phyloP scores from a whole-genome alignment of 35 echinoderm and acorn worm species.

The Nesometra sesokonis region DNA sequence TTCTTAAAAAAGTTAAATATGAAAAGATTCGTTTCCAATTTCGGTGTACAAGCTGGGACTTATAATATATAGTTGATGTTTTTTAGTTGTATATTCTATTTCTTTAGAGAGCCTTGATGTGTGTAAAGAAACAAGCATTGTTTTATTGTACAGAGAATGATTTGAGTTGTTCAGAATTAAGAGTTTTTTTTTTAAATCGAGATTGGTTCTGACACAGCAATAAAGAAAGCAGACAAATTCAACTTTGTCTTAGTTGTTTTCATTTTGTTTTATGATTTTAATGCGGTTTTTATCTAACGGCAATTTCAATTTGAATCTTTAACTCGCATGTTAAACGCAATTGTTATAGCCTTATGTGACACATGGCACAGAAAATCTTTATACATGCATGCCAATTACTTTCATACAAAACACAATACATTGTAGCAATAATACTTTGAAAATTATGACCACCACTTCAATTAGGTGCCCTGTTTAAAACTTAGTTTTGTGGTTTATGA shows the following conservation, averaged over 20 bases:
- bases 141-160: not conserved
- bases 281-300: not conserved
- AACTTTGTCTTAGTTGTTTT: not conserved
- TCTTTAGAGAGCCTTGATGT: not conserved
- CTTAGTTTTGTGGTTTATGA: too few species aligned
- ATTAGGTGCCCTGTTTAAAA: too few species aligned
- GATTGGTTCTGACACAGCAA: not conserved
- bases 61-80: not conserved
- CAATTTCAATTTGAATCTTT: not conserved
- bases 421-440: too few species aligned
- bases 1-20: not conserved
- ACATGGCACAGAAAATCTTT: too few species aligned
- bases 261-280: not conserved
- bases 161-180: not conserved
- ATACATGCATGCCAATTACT: too few species aligned
- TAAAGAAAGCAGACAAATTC: not conserved
- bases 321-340: too few species aligned
- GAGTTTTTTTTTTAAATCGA: not conserved
- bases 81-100: not conserved
- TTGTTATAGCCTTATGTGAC: too few species aligned
- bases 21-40: not conserved
- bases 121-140: not conserved
- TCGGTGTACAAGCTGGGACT: not conserved
- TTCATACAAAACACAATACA: too few species aligned
- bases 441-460: too few species aligned